Evolutionary conservation across 1,140 invertebrate species (phyloP).

Genomic region (Antheraea pernyi): DNA sequence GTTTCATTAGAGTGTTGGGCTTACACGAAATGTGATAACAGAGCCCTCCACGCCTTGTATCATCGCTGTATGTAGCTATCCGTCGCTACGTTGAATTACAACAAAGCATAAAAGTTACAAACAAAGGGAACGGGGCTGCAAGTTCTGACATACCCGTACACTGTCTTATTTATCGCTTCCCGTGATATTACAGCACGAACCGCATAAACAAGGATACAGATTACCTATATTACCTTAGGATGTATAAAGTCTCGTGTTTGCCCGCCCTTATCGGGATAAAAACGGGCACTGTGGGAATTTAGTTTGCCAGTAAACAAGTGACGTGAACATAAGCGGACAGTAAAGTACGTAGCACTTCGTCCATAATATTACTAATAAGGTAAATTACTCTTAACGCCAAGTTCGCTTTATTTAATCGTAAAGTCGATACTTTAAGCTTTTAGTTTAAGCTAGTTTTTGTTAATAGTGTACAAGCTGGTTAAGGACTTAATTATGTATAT

Average conservation of each 20-base stretch:
- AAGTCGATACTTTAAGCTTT: no score
- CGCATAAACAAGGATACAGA: constrained; percentile 30
- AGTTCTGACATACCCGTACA: constrained; percentile 26
- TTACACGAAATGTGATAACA: constrained; percentile 14
- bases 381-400: background rate
- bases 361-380: background rate
- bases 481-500: no score
- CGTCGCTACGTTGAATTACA: constrained; percentile 28
- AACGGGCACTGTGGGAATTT: background rate
- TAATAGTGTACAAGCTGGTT: no score
- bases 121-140: constrained; percentile 28
- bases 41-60: constrained; percentile 2
- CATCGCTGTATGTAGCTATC: constrained; percentile 10
- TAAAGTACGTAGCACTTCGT: background rate
- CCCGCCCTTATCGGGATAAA: constrained; percentile 3
- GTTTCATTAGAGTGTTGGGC: background rate
- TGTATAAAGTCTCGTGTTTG: constrained; percentile 27
- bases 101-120: constrained; percentile 35
- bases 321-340: constrained; percentile 5
- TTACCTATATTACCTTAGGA: constrained; percentile 26
- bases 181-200: constrained; percentile 28
- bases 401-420: no score
- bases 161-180: constrained; percentile 35
- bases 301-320: background rate
- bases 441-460: no score